Evolutionary conservation across 1,140 invertebrate species (phyloP).

Genomic region (Drosophila sp.): DNA sequence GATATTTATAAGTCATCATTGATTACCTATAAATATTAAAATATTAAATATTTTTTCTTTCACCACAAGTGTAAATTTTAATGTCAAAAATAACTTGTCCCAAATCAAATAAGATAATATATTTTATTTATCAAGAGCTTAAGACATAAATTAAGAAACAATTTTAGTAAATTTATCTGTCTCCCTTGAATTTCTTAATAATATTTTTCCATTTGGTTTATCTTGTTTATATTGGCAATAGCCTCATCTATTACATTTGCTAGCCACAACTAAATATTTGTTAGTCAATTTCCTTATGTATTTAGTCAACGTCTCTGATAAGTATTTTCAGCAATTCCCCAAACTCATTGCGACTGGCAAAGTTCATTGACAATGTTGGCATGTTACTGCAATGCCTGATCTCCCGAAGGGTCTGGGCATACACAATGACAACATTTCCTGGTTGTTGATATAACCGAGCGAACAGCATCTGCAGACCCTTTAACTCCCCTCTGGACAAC

Average conservation of each 20-base stretch:
- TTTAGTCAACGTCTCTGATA: constrained; percentile 12
- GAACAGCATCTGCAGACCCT: constrained; percentile 5
- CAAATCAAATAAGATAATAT: no score
- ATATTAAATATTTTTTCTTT: no score
- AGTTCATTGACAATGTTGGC: constrained; percentile 77
- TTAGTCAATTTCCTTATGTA: constrained; percentile 10
- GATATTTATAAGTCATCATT: no score
- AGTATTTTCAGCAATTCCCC: constrained; percentile 28
- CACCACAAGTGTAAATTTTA: no score
- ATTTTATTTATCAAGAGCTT: no score
- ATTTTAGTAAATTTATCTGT: not conserved
- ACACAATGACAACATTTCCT: constrained; percentile 72
- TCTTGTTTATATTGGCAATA: no score
- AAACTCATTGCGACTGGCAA: constrained; percentile 52
- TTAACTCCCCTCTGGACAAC: not conserved
- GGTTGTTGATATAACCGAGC: constrained; percentile 38
- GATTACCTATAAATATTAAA: no score
- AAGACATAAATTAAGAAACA: no score
- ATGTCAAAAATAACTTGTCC: no score
- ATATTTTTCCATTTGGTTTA: no score
- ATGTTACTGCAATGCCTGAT: constrained; percentile 43
- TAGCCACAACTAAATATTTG: constrained; percentile 1
- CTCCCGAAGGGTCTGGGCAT: constrained; percentile 55
- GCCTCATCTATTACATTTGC: not conserved
- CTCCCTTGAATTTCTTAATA: not conserved